A percentile compares a stretch with the other conserved stretches of the same genome.
phyloP scores from a whole-genome alignment of 2,888 invertebrate genomes.

The Athalia cordata region DNA sequence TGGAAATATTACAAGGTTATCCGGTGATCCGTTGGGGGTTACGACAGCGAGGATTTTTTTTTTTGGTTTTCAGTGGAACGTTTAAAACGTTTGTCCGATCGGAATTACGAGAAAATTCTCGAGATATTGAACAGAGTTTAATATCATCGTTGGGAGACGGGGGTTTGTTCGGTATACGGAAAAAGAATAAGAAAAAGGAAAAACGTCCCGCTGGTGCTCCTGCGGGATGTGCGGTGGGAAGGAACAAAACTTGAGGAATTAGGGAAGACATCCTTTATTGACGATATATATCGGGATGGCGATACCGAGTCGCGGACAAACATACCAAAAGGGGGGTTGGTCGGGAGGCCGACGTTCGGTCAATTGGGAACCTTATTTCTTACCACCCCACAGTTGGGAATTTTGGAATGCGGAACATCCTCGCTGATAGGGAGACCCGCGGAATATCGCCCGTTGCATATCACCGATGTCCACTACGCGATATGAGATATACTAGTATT shows the following conservation, averaged over 20 bases:
- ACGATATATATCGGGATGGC: constrained; percentile 23
- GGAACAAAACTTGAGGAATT: constrained; percentile 37
- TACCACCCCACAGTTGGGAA: constrained; percentile 62
- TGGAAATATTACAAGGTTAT: too few relatives aligned
- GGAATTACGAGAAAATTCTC: neutral
- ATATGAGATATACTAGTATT: constrained; percentile 72
- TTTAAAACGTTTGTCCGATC: neutral
- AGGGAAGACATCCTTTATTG: constrained; percentile 41
- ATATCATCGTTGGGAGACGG: neutral
- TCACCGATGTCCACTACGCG: constrained; percentile 68
- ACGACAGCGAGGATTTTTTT: too few relatives aligned
- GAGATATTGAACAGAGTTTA: neutral
- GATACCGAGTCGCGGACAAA: constrained; percentile 39
- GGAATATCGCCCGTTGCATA: constrained; percentile 71
- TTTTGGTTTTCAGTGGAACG: too few relatives aligned
- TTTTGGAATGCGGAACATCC: constrained; percentile 55
- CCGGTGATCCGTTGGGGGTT: too few relatives aligned
- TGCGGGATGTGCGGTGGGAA: neutral
- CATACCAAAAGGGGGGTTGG: neutral
- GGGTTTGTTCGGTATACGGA: neutral
- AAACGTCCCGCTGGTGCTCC: neutral
- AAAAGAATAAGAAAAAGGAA: too few relatives aligned
- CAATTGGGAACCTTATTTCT: constrained; percentile 52
- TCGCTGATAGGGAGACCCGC: constrained; percentile 27
- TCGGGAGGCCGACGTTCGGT: constrained; percentile 53